Evolutionary conservation across 2,113 vertebrate genomes (phyloP), one percentile per base, ranked within the genome.

Genomic region (Platanista minor): DNA sequence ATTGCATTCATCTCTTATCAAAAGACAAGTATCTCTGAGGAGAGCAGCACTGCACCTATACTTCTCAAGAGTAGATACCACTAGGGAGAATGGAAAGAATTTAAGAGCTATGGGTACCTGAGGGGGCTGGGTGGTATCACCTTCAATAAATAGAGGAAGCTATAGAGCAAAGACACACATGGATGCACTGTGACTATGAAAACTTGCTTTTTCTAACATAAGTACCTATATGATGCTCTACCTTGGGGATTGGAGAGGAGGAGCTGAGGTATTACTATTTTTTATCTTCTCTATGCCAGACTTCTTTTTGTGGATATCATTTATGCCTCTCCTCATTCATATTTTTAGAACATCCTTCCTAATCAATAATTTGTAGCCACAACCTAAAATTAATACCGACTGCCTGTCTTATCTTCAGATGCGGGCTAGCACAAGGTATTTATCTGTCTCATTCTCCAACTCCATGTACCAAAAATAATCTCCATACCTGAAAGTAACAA

Each of bases 401-500:
- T 84, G 41, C 27, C n/a, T 72, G 9, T 72, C 54, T 94, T 89
- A 52, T 80, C 90, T 18, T 87, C 15, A 14, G 21, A 92, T 72
- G 23, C 90, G 10, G 59, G 9, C 87, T 59, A 86, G 3, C 72
- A 62, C 77, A 86, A 86, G 54, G 20, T 62, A 41, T 33, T 6
- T 33, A 21, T 85, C 25, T 95, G 13, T 74, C 86, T 96, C 88
- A 39, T 61, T 92, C 31, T 95, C 91, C 29, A 89, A 71, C 29
- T 75, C 27, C 36, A 29, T 29, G 18, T 43, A 31, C 33, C 62
- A 80, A 92, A 87, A 91, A 91, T 89, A 97, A 83, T 57, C 59
- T 91, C 72, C 61, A 54, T 54, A 33, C 21, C 43, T 46, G 66
- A 87, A 94, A 92, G n/a, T 49, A 71, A 94, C n/a, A 96, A 96